Base-by-base conservation (phyloP, 2,888 invertebrate genomes). In the Theodoxus fluviatilis region DNA sequence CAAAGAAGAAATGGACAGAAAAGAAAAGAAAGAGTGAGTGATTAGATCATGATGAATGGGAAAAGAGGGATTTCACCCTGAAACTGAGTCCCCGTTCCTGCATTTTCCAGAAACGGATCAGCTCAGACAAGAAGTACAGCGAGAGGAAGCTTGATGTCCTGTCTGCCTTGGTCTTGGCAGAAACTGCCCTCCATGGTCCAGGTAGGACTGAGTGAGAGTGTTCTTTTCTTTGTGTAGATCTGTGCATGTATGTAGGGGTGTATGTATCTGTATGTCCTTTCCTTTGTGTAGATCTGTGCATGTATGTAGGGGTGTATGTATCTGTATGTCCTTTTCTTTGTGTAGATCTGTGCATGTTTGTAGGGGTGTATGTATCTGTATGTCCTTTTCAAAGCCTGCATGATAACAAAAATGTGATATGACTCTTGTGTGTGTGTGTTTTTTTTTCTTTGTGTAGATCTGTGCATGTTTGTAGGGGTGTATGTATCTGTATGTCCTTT, bases 121-220 rank as follows among this genome's bases (percentile, higher is more conserved):
- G 78, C 43, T 82, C 85, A 25, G 86, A 84, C 75, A 87, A 81
- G 78, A 83, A 80, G 65, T 85, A 84, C 79, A 84, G 83, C 73
- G 86, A 85, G 74, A 76, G 79, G 65, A 75, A 80, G 66, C 76
- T 85, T 61, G 87, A 86, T 76, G 84, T 87, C 73, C 87, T 94
- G 43, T 93, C 94, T 31, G 92, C 93, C 66, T 88, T 94, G 73
- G 92, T 92, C 71, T 89, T 94, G 66, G 92, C 92, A 52, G 85
- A 88, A 78, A 85, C 86, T 37, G 83, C 84, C 22, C 75, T 88
- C 18, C 82, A 86, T 79, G 88, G 88, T 31, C 86, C 88, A 75
- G 84, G 86, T 84, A 73, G 71, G 72, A 43, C 1, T 28, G n/a
- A 18, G 6, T 15, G 18, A 15, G 18, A 12, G 18, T 43, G 43